A percentile compares a stretch with the other conserved stretches of the same genome.
These are phyloP conservation scores for Pithys albifrons DNA, from an alignment of 2,113 vertebrate species.

Conservation along the genomic window DNA sequence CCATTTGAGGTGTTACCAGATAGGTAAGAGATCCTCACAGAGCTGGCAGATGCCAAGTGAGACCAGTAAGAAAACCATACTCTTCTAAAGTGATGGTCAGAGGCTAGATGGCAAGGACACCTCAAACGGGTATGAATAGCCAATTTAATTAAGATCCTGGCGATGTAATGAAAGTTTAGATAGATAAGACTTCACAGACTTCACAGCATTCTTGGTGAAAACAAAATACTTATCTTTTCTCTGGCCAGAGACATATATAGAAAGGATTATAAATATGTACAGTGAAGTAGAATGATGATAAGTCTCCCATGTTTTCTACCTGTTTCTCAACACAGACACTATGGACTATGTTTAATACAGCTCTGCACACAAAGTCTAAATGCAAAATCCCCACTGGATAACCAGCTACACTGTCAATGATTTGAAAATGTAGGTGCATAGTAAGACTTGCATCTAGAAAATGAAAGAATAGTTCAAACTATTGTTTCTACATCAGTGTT, in stretches of 20 bases:
- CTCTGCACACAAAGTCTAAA: not conserved
- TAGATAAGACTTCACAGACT: not conserved
- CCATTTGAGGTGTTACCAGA: not conserved
- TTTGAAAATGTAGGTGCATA: not conserved
- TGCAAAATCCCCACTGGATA: not conserved
- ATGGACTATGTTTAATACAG: not conserved
- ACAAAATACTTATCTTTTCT: not conserved
- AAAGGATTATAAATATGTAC: not conserved
- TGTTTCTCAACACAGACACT: not conserved
- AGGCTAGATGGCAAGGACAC: not conserved
- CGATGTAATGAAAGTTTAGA: not conserved
- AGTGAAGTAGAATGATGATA: not conserved
- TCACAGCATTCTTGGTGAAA: not conserved
- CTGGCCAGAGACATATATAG: not conserved
- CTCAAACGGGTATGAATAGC: not conserved
- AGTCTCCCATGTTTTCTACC: not conserved
- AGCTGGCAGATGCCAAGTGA: not conserved
- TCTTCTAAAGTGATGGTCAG: not conserved
- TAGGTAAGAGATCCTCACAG: not conserved
- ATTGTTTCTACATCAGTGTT: accelerated
- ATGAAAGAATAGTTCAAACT: not conserved
- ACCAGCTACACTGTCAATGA: not conserved
- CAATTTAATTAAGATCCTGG: not conserved
- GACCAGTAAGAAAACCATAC: not conserved
- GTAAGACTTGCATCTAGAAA: not conserved